phyloP scores from a whole-genome alignment of 53 echinoderm and acorn worm species.

The Arbacia lixula region DNA sequence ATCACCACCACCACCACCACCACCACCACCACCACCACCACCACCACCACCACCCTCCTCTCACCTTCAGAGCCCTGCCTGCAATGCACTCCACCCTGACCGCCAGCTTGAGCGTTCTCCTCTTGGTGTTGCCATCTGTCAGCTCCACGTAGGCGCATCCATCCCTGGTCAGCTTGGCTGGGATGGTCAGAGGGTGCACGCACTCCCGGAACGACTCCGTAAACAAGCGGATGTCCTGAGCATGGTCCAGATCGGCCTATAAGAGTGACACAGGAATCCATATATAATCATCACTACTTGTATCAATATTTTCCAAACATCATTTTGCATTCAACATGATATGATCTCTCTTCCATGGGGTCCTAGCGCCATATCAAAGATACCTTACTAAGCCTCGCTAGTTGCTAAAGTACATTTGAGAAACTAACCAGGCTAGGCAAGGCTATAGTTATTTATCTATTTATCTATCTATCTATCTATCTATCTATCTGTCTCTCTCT shows the following conservation, averaged over 20 bases:
- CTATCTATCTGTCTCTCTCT: no score
- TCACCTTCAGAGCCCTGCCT: slow-evolving; percentile 89
- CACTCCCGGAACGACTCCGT: slow-evolving; percentile 88
- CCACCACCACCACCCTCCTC: neutral
- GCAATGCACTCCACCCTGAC: slow-evolving; percentile 90
- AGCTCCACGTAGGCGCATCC: slow-evolving; percentile 67
- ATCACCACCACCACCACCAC: neutral
- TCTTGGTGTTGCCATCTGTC: slow-evolving; percentile 62
- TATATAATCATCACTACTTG: no score
- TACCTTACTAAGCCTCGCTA: no score
- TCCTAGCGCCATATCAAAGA: no score
- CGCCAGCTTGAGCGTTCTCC: slow-evolving; percentile 69
- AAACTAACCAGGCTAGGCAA: no score
- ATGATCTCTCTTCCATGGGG: no score
- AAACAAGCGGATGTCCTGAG: slow-evolving; percentile 70
- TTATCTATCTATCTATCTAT: no score
- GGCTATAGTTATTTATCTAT: no score
- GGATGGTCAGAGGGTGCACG: slow-evolving; percentile 66
- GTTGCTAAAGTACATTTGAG: no score
- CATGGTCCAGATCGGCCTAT: slow-evolving; percentile 85
- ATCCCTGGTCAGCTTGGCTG: slow-evolving; percentile 73
- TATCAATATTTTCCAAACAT: no score
- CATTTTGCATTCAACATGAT: no score
- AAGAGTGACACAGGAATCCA: no score
- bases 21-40: neutral